A percentile compares a stretch with the other conserved stretches of the same genome.
These are phyloP conservation scores for Naja naja DNA, from an alignment of 2,113 vertebrate species.

Conservation along the genomic window DNA sequence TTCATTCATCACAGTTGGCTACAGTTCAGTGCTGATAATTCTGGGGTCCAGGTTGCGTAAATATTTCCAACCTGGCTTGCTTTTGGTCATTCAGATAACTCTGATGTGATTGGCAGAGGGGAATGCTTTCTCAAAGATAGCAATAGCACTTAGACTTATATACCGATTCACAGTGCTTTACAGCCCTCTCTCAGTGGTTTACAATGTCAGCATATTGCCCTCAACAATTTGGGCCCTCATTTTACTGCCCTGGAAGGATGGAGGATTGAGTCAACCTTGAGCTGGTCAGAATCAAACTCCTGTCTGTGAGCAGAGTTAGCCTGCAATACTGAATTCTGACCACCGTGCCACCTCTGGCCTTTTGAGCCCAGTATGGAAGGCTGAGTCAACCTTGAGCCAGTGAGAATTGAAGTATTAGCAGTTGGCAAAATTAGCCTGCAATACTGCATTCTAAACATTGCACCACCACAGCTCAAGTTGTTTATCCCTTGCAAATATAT, in stretches of 20 bases:
- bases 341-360: too few relatives aligned
- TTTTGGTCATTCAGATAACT: not conserved
- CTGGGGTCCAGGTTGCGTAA: slow-evolving; percentile 32
- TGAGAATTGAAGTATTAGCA: too few relatives aligned
- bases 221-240: not conserved
- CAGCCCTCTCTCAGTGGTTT: not conserved
- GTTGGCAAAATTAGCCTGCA: too few relatives aligned
- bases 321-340: too few relatives aligned
- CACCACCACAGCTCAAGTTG: not conserved
- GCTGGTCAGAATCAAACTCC: too few relatives aligned
- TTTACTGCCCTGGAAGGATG: not conserved
- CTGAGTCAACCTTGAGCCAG: too few relatives aligned
- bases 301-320: too few relatives aligned
- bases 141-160: not conserved
- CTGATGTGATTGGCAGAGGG: too few relatives aligned
- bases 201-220: not conserved
- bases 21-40: slow-evolving; percentile 1
- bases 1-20: slow-evolving; percentile 32
- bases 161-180: not conserved
- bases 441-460: not conserved
- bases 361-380: too few relatives aligned
- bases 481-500: not conserved
- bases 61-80: not conserved
- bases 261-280: too few relatives aligned
- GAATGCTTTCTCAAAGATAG: not conserved